These are phyloP conservation scores for Turritopsis dohrnii DNA, from an alignment of 30 jellyfish, hydroid and myxozoan species.

Conservation along the genomic window DNA sequence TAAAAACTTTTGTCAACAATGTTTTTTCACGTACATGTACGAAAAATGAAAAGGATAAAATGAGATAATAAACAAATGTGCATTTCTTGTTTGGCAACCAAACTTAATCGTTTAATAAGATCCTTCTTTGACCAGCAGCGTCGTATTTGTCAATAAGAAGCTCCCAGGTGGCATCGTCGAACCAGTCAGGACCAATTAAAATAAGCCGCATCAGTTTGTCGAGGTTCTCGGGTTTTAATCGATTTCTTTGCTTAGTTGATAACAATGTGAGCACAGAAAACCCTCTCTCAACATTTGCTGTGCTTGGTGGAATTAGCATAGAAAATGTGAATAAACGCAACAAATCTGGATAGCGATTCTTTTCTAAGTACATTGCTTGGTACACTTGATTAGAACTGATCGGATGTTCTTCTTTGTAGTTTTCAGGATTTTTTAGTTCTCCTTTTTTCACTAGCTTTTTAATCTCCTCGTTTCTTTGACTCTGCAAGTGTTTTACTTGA, in stretches of 20 bases:
- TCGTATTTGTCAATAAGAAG: background rate
- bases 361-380: background rate
- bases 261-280: background rate
- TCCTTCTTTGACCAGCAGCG: background rate
- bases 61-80: too few species aligned
- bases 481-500: background rate
- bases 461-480: background rate
- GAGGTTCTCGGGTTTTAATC: background rate
- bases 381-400: background rate
- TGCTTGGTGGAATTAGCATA: background rate
- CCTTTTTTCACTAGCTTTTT: background rate
- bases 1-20: too few species aligned
- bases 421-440: background rate
- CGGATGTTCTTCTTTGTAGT: background rate
- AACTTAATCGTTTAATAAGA: background rate
- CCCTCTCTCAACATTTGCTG: slow-evolving; percentile 25
- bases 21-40: too few species aligned
- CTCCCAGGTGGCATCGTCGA: slow-evolving; percentile 13
- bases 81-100: background rate
- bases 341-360: background rate
- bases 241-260: background rate
- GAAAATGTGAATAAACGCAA: background rate
- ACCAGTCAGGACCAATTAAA: slow-evolving; percentile 12
- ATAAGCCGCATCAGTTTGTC: background rate
- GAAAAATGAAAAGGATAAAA: too few species aligned